phyloP scores from a whole-genome alignment of 2,797 vertebrate species.

The Helostoma temminkii region DNA sequence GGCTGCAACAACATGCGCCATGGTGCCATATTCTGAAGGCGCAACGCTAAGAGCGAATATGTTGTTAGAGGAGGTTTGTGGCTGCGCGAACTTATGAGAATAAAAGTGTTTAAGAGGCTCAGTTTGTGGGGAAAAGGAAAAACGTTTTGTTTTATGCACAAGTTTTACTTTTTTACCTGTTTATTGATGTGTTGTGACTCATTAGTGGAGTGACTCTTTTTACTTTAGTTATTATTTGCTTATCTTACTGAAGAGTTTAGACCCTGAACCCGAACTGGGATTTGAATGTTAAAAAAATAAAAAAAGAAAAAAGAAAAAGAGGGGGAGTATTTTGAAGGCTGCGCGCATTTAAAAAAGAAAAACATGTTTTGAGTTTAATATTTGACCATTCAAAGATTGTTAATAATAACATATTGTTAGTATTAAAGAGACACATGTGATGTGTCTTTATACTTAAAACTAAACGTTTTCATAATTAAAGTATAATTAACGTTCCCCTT shows the following conservation, averaged over 20 bases:
- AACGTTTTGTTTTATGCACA: conserved; percentile 16
- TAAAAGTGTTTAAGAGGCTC: not conserved
- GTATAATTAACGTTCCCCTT: not conserved
- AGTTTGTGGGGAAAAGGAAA: no score
- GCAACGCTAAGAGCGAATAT: conserved; percentile 13
- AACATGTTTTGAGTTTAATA: no score
- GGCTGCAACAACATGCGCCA: conserved; percentile 52
- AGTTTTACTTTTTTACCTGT: conserved; percentile 34
- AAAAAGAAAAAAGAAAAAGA: no score
- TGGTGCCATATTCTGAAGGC: conserved; percentile 39
- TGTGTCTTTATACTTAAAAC: no score
- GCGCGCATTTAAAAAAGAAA: no score
- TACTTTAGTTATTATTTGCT: not conserved
- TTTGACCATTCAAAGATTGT: not conserved
- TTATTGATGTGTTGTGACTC: conserved; percentile 4
- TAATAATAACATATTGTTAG: no score
- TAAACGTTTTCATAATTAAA: accelerated
- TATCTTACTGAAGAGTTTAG: no score
- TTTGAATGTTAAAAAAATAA: no score
- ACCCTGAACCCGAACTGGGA: no score
- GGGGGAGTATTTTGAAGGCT: no score
- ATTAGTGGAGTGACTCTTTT: not conserved
- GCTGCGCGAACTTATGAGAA: not conserved
- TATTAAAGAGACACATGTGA: no score
- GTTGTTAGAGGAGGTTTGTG: not conserved